Base-by-base conservation (phyloP, 1,140 invertebrate species). In the Drosophila kanapiae region DNA sequence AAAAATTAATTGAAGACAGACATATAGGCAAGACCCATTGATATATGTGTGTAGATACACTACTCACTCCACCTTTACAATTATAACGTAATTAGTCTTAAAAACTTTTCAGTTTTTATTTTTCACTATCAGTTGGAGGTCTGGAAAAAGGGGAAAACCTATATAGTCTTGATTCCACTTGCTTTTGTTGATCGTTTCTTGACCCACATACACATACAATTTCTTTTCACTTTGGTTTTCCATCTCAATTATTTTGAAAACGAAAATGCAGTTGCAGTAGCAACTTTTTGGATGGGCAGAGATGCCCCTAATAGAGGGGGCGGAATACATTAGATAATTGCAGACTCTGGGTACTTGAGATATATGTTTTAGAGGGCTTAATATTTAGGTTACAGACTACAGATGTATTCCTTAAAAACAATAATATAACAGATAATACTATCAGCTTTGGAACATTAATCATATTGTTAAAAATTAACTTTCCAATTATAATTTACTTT, bases 101-200 rank as follows among this genome's bases (percentile, higher is more conserved):
- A 11, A 38, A n/a, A 57, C 14, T 27, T 16, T 7, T 42, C 14
- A 33, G 31, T 10, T n/a, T 42, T 33, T 38, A 33, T 59, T 64
- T 61, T 33, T 64, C 14, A 64, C 38, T 63, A 53, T 35, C 10
- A 35, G 33, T 54, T 54, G 7, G 23, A 33, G 31, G 29, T 6
- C 3, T 33, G 29, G 14, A 11, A 40, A 57, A 38, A 27, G 13
- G 49, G n/a, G 2, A 29, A 6, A 10, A 10, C 6, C 8, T 5
- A 49, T 31, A 2, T n/a, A 27, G 6, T 14, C 11, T 3, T 6
- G 3, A 33, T 38, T 49, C 18, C 31, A 58, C 18, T 58, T 35
- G 18, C 9, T 16, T n/a, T 57, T 67, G 63, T 48, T 58, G 58
- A 59, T 70, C 31, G 69, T 42, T 57, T 72, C 35, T 51, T 71